Conservation (phyloP, 1,140 invertebrate genomes). For the Drosophila seguyi region DNA sequence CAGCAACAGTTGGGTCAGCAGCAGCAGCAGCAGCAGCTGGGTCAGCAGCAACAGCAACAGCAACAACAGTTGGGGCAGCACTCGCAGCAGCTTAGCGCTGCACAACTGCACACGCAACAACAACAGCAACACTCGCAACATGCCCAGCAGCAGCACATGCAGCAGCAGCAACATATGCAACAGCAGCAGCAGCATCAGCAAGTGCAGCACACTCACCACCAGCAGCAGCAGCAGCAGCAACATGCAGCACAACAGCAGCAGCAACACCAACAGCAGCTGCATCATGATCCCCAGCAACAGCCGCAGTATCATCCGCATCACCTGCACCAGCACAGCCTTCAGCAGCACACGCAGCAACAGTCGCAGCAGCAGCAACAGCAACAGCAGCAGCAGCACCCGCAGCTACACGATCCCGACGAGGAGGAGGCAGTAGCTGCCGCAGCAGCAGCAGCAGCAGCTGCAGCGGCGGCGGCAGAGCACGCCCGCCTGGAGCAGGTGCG, state of each 20-base stretch:
- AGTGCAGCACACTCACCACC: conserved; percentile 12
- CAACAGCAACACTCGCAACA: conserved; percentile 51
- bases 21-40: conserved; percentile 24
- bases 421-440: conserved; percentile 61
- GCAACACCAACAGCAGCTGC: conserved; percentile 42
- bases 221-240: conserved; percentile 22
- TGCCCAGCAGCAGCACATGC: conserved; percentile 26
- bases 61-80: conserved; percentile 43
- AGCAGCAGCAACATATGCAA: conserved; percentile 22
- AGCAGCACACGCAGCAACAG: conserved; percentile 58
- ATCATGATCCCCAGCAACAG: conserved; percentile 50
- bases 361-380: conserved; percentile 28
- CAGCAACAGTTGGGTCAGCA: conserved; percentile 30
- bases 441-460: conserved; percentile 48
- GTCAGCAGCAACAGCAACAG: conserved; percentile 32
- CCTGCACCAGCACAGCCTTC: conserved; percentile 56
- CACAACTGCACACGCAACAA: conserved; percentile 25
- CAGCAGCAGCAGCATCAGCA: conserved; percentile 30
- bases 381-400: conserved; percentile 43
- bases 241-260: conserved; percentile 3
- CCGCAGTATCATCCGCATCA: conserved; percentile 63
- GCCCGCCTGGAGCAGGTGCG: conserved; percentile 69
- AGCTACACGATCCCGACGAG: conserved; percentile 55
- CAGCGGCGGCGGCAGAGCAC: conserved; percentile 56
- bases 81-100: conserved; percentile 5